phyloP scores from a whole-genome alignment of 1,140 invertebrate genomes.

The Drosophila setifemur region DNA sequence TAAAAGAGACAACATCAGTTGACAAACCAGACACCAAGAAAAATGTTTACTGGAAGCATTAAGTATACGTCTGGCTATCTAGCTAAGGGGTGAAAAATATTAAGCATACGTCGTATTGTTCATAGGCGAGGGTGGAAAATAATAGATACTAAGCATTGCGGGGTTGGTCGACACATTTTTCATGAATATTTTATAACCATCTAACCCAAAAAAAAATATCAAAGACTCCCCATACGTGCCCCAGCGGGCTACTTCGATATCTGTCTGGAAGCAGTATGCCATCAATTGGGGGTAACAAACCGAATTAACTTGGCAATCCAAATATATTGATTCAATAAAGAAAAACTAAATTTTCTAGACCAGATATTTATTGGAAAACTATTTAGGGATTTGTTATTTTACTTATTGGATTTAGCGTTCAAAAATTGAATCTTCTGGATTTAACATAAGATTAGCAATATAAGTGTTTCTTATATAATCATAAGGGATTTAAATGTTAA shows the following conservation, averaged over 20 bases:
- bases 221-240: neutral
- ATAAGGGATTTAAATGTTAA: neutral
- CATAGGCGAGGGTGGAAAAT: slow-evolving; percentile 7
- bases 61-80: slow-evolving; percentile 5
- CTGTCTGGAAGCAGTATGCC: neutral
- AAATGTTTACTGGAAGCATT: slow-evolving; percentile 31
- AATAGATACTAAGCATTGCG: neutral
- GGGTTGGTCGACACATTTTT: slow-evolving; percentile 9
- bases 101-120: slow-evolving; percentile 4
- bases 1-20: slow-evolving; percentile 18
- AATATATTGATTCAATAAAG: no score
- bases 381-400: no score
- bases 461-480: no score
- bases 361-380: no score
- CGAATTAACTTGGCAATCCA: no score
- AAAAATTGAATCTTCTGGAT: no score
- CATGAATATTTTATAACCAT: slow-evolving; percentile 28
- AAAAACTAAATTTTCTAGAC: no score
- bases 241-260: neutral
- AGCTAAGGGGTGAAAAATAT: slow-evolving; percentile 15
- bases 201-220: neutral
- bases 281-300: no score
- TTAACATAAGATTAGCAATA: no score
- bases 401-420: no score
- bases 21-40: neutral